Evolutionary conservation across 2,888 invertebrate genomes (phyloP).

Genomic region (Lasioglossum lativentre): DNA sequence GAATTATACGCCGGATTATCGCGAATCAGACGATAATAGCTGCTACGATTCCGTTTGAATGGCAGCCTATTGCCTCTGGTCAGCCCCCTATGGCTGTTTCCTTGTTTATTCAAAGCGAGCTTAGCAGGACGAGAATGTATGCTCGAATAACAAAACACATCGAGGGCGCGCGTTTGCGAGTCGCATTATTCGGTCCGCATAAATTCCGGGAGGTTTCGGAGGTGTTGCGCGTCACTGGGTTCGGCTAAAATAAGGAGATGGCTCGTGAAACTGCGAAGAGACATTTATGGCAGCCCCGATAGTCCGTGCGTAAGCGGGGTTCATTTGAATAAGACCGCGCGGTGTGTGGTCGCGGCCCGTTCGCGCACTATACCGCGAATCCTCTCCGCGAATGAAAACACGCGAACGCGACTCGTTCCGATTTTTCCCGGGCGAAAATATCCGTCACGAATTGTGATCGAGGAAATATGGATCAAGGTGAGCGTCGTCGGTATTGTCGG

Average conservation of each 20-base stretch:
- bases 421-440: neutral
- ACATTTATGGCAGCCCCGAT: slow-evolving; percentile 68
- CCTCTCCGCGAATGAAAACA: neutral
- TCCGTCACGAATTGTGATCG: neutral
- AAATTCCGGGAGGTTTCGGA: slow-evolving; percentile 45
- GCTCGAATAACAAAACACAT: neutral
- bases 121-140: slow-evolving; percentile 1
- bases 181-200: slow-evolving; percentile 36
- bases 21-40: neutral
- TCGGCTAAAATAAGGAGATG: slow-evolving; percentile 57
- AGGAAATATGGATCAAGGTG: neutral
- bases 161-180: neutral
- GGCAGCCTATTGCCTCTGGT: neutral
- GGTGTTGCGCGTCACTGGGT: slow-evolving; percentile 39
- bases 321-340: slow-evolving; percentile 77
- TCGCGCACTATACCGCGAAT: slow-evolving; percentile 65
- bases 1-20: neutral
- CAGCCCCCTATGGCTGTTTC: neutral
- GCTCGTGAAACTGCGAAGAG: slow-evolving; percentile 68
- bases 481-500: neutral
- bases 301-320: slow-evolving; percentile 63
- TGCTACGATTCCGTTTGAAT: neutral
- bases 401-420: no score
- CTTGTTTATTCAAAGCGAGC: neutral
- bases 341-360: slow-evolving; percentile 78